These are phyloP conservation scores for Danaus melanippus DNA, from an alignment of 1,140 invertebrate species.

Conservation along the genomic window DNA sequence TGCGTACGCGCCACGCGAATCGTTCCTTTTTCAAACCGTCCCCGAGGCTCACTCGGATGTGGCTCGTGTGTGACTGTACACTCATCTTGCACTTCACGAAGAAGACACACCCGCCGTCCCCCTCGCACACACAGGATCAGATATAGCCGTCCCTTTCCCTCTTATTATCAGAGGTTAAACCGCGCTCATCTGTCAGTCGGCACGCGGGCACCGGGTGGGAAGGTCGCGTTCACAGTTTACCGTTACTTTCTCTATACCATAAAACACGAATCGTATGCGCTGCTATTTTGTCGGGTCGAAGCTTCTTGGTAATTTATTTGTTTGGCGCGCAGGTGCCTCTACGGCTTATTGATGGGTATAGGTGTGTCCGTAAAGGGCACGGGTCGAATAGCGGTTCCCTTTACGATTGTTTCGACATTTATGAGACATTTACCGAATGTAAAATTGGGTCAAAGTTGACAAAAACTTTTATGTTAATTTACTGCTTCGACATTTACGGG, in stretches of 20 bases:
- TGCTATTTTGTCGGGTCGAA: constrained; percentile 40
- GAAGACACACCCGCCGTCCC: constrained; percentile 56
- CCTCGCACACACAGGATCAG: constrained; percentile 27
- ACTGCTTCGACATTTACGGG: constrained; percentile 24
- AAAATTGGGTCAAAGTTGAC: constrained; percentile 45
- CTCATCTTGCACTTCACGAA: constrained; percentile 68
- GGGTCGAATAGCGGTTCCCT: constrained; percentile 23
- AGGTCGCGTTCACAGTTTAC: constrained; percentile 49
- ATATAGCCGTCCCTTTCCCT: constrained; percentile 45
- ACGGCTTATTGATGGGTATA: constrained; percentile 31
- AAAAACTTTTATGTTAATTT: constrained; percentile 24
- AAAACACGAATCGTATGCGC: constrained; percentile 54
- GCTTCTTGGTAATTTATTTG: constrained; percentile 44
- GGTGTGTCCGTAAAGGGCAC: constrained; percentile 19
- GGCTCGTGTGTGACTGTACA: constrained; percentile 68
- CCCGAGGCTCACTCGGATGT: constrained; percentile 61
- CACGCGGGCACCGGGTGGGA: constrained; percentile 57
- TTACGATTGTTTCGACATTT: constrained; percentile 19
- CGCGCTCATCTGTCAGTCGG: constrained; percentile 65
- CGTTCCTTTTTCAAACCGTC: constrained; percentile 55
- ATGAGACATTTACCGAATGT: constrained; percentile 12
- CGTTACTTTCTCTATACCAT: constrained; percentile 65
- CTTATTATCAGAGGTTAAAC: constrained; percentile 68
- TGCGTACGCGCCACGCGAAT: constrained; percentile 57
- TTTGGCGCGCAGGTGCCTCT: constrained; percentile 43